Evolutionary conservation across 2,888 invertebrate species (phyloP), one percentile per base, ranked within the genome.

Genomic region (Metallyticus violacea): DNA sequence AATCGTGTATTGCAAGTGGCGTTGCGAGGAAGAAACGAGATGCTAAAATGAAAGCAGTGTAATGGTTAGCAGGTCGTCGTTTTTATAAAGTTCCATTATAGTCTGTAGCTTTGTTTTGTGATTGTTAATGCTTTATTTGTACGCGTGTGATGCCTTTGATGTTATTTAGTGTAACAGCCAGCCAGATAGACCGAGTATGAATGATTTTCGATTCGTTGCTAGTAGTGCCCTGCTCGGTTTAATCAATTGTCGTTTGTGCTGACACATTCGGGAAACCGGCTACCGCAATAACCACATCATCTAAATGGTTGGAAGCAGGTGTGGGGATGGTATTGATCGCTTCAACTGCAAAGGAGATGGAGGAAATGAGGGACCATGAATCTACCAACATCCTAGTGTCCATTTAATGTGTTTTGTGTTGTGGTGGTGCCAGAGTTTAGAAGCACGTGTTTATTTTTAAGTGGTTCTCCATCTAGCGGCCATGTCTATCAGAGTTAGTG

Each of bases 401-500:
- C 40, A 62, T 62, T 62, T 62, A 22, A 62, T 62, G 40, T 62
- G 40, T 62, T 62, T 22, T 62, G 40, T 62, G 40, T 62, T 62
- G 40, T 62, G 40, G 40, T 62, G 40, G n/a, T n/a, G n/a, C n/a
- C n/a, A n/a, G n/a, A 62, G 40, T 62, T 62, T n/a, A n/a, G n/a
- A n/a, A n/a, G n/a, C n/a, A n/a, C n/a, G n/a, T n/a, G n/a, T n/a
- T 40, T 62, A 62, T 62, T 62, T 62, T 62, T 9, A 62, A 62
- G 40, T 62, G 40, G n/a, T n/a, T n/a, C n/a, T n/a, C n/a, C n/a
- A n/a, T n/a, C 40, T 22, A 62, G 40, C 40, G 40, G 40, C 40
- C 40, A 91, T 91, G 91, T 91, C 92, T 89, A 91, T 92, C 88
- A 90, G 91, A 88, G 90, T 92, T 88, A 91, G 91, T 89, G 91